Evolutionary conservation across 2,888 invertebrate genomes (phyloP), one percentile per base, ranked within the genome.

Genomic region (Dascillus cervinus): DNA sequence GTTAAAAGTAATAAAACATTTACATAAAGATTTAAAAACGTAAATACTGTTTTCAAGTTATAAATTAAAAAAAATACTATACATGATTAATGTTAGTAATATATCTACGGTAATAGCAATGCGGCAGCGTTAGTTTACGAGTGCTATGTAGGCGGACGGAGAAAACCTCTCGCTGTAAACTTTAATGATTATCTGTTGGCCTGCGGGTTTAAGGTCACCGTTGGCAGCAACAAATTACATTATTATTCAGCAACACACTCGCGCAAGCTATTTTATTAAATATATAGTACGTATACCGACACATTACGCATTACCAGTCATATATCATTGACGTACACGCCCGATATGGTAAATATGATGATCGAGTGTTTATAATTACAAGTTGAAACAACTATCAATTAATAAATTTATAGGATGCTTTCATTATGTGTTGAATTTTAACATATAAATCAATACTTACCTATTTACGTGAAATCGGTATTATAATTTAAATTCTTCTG

Each of bases 211-310:
- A 52, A 51, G 55, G 55, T 56, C 56, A 56, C 46, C 42, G 52
- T 53, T 57, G 55, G 55, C 56, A 56, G 52, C 55, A 53, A 58
- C 58, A 58, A 58, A 56, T 56, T 54, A 54, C 56, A 55, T 55
- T 56, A 56, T 56, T 57, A 57, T 56, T 55, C 57, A 57, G 50
- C 53, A 49, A 53, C 53, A n/a, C n/a, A 50, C 52, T 52, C 50
- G 49, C 53, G 50, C 48, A 50, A 34, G 51, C 48, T 43, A 50
- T 52, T 54, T 55, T 52, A 54, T 55, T 54, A 53, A 56, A 52
- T 54, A 54, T 53, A 54, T 50, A 49, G 44, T 37, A 44, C 47
- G 52, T 47, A 53, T 52, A 49, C 52, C 48, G 53, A 50, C 55
- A 47, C 49, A 56, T 55, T 55, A 56, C 55, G 52, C 55, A 55